Base-by-base conservation (phyloP, 2,888 invertebrate species). In the Camptogramma bilineatum region DNA sequence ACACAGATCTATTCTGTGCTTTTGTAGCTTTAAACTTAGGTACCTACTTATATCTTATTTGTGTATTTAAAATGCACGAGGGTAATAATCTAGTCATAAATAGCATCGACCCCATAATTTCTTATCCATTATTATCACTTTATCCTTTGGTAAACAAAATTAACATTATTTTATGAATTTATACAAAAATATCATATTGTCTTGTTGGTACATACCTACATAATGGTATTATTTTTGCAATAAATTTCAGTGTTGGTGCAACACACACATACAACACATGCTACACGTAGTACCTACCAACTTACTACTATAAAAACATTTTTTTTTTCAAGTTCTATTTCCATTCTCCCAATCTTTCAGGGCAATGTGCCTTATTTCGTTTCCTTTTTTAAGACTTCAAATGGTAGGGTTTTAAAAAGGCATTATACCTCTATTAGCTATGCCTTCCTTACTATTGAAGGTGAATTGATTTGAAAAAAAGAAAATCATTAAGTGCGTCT, bases 1-100 rank as follows among this genome's bases (percentile, higher is more conserved):
- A 69, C n/a, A n/a, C n/a, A n/a, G n/a, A n/a, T n/a, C n/a, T n/a
- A n/a, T n/a, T n/a, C n/a, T n/a, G n/a, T n/a, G 28, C 68, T 74
- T 62, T 47, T 69, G 62, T 70, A 69, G 71, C 62, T 68, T 53
- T 24, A 46, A 70, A 69, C 65, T 65, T 69, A 70, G n/a, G n/a
- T n/a, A n/a, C n/a, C n/a, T n/a, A n/a, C n/a, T n/a, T 16, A 60
- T n/a, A 64, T 28, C 58, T 69, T 71, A 72, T 73, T 73, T 73
- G 75, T 76, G 70, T 70, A 66, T 69, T 69, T 68, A 63, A 70
- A 74, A 69, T 73, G 67, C 66, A 69, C 61, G 57, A 64, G 52
- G 63, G 60, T 52, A 60, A 67, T 69, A 63, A 31, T 7, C 24
- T 4, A 28, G 52, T 59, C 55, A 34, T 52, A 48, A 51, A 55